Conservation (phyloP, 1,140 invertebrate species). For the Pseudachorutes palmiensis region DNA sequence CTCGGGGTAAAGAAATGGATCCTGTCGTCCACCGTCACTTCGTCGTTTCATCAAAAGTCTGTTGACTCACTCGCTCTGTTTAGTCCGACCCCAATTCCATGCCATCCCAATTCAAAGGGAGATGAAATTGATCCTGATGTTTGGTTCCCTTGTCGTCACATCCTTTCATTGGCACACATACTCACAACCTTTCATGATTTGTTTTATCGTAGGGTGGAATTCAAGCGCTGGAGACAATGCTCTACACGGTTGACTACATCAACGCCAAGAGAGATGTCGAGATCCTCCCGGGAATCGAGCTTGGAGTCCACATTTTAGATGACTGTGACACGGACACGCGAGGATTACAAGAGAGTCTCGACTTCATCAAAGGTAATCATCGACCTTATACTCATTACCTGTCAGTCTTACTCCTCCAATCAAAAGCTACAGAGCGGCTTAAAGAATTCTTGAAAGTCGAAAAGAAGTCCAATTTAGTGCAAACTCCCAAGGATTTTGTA, state of each 20-base stretch:
- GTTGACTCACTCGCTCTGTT: neutral
- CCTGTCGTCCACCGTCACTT: neutral
- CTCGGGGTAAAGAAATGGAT: neutral
- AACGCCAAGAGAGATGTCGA: slow-evolving; percentile 52
- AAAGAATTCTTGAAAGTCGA: too few relatives aligned
- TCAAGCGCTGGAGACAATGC: slow-evolving; percentile 82
- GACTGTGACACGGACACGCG: slow-evolving; percentile 96
- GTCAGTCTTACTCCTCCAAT: too few relatives aligned
- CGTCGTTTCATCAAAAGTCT: neutral
- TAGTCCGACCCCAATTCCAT: neutral
- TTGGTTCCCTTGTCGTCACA: too few relatives aligned
- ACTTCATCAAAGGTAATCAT: slow-evolving; percentile 97
- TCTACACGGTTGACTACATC: slow-evolving; percentile 78
- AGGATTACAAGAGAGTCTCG: slow-evolving; percentile 88
- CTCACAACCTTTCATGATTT: too few relatives aligned
- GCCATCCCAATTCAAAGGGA: neutral
- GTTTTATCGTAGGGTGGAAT: slow-evolving; percentile 40
- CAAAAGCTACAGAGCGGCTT: too few relatives aligned
- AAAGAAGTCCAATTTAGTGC: too few relatives aligned
- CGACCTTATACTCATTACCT: too few relatives aligned
- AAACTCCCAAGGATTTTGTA: too few relatives aligned
- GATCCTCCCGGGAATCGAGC: slow-evolving; percentile 62
- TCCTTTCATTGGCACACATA: too few relatives aligned
- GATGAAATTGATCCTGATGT: too few relatives aligned
- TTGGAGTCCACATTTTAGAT: slow-evolving; percentile 83